These are phyloP conservation scores for Ageneiosus marmoratus DNA, from an alignment of 2,113 vertebrate species.

Conservation along the genomic window DNA sequence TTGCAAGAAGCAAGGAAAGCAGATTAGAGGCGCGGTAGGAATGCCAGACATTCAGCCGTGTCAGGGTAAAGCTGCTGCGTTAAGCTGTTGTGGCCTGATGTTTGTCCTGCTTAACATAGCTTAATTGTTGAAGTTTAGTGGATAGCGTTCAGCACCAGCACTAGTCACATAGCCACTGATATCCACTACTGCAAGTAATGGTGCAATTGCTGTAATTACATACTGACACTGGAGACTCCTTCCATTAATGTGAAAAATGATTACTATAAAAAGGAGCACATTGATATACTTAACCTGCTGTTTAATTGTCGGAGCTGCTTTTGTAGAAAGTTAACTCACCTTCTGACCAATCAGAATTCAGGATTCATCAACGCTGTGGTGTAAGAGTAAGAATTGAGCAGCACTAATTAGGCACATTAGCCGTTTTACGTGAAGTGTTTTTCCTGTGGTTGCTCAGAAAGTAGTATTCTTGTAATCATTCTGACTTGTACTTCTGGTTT, in stretches of 20 bases:
- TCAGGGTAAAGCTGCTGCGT: slow-evolving; percentile 42
- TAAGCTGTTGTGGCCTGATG: slow-evolving; percentile 44
- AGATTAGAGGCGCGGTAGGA: slow-evolving; percentile 50
- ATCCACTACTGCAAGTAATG: neutral
- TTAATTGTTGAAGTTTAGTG: slow-evolving; percentile 12
- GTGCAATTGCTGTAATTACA: neutral
- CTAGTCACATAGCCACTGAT: neutral
- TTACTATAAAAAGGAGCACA: too few species aligned
- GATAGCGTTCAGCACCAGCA: neutral
- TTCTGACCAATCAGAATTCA: neutral
- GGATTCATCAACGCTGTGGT: neutral
- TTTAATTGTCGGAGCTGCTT: neutral
- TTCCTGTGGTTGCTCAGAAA: neutral
- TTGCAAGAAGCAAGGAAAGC: slow-evolving; percentile 52
- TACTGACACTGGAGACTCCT: slow-evolving; percentile 23
- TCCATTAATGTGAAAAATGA: neutral
- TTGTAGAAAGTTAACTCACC: neutral
- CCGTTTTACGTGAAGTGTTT: neutral
- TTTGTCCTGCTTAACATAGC: slow-evolving; percentile 25
- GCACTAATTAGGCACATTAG: neutral
- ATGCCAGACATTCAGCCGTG: slow-evolving; percentile 49
- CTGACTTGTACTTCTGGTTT: neutral
- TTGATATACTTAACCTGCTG: neutral
- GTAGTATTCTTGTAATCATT: neutral
- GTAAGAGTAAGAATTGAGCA: neutral